Conservation (phyloP, 2,888 invertebrate genomes). For the Machimus atricapillus region DNA sequence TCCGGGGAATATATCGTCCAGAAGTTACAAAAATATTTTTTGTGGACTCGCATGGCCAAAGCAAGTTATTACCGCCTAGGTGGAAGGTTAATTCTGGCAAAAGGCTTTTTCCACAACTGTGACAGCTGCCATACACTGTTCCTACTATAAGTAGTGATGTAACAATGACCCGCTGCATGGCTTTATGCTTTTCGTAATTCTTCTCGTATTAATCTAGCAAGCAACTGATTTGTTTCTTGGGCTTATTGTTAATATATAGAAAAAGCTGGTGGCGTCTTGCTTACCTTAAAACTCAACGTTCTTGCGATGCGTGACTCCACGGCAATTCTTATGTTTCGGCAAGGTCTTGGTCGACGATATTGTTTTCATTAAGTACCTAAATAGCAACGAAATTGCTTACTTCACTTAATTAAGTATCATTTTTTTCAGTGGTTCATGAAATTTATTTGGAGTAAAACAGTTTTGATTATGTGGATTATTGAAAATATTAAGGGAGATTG, state of each 20-base stretch:
- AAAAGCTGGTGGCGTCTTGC: neutral
- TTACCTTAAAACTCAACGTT: neutral
- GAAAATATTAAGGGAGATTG: neutral
- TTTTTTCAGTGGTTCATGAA: neutral
- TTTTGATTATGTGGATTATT: neutral
- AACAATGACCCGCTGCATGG: neutral
- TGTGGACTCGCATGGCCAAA: slow-evolving; percentile 68
- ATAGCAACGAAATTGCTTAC: neutral
- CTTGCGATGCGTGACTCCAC: neutral
- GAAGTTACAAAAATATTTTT: slow-evolving; percentile 67
- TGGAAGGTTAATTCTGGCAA: slow-evolving; percentile 56
- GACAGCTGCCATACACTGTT: neutral
- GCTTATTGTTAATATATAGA: neutral
- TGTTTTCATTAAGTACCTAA: neutral
- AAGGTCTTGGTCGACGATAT: neutral
- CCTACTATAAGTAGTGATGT: neutral
- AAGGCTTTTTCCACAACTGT: slow-evolving; percentile 41
- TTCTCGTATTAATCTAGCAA: neutral
- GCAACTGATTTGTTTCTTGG: neutral
- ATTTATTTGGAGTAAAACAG: neutral
- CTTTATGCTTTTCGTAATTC: neutral
- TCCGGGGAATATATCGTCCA: slow-evolving; percentile 67
- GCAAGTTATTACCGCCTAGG: slow-evolving; percentile 61
- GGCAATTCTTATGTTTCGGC: neutral
- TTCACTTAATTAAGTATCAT: neutral